Evolutionary conservation across 2,797 vertebrate species (phyloP).

Genomic region (Lemur catta): DNA sequence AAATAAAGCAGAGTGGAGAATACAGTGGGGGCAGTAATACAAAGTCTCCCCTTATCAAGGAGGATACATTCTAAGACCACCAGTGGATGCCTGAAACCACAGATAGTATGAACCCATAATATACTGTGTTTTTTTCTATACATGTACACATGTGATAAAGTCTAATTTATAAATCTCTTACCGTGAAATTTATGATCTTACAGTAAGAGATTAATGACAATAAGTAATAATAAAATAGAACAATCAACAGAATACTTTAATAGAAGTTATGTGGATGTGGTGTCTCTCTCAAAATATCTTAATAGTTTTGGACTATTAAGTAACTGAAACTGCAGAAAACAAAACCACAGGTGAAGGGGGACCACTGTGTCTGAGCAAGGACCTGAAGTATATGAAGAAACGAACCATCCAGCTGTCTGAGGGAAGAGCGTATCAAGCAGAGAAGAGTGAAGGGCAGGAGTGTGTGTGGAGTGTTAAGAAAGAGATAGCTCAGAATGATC

Average conservation of each 20-base stretch:
- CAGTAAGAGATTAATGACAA: background rate
- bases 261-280: background rate
- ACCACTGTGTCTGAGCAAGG: background rate
- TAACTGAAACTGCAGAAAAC: background rate
- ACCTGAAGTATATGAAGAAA: background rate
- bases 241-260: background rate
- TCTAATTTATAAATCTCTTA: background rate
- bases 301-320: background rate
- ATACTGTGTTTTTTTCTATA: background rate
- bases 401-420: background rate
- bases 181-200: background rate
- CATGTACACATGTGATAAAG: background rate
- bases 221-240: background rate
- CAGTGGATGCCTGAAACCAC: background rate
- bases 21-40: background rate
- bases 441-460: background rate
- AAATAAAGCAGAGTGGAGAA: background rate
- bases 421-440: background rate
- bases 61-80: background rate
- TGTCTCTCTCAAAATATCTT: background rate
- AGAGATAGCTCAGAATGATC: background rate
- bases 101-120: background rate
- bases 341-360: background rate
- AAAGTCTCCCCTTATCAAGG: background rate
- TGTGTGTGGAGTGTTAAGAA: background rate